These are phyloP conservation scores for Gracilinanus agilis DNA, from an alignment of 2,113 vertebrate species.

Conservation along the genomic window DNA sequence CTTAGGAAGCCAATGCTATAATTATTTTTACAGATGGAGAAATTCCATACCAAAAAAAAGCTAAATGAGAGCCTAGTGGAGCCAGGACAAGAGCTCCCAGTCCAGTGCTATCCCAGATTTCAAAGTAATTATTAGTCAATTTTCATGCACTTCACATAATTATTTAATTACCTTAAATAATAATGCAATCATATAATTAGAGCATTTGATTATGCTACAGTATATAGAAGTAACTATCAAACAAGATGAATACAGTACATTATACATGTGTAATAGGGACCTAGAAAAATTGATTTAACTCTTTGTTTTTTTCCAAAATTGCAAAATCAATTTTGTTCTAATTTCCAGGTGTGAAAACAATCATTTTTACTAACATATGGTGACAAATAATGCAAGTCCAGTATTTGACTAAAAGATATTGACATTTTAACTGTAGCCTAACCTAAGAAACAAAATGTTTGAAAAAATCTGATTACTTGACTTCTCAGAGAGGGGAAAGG, in stretches of 20 bases:
- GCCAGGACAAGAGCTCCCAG: neutral
- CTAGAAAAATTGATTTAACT: neutral
- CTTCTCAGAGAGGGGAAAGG: no score
- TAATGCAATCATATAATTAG: constrained; percentile 3
- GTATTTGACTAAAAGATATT: neutral
- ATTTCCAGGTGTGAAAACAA: neutral
- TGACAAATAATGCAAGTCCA: neutral
- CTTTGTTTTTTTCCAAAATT: neutral
- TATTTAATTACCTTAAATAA: constrained; percentile 6
- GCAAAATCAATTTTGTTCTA: neutral
- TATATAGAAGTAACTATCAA: neutral
- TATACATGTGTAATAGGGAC: neutral
- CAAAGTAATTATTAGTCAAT: neutral
- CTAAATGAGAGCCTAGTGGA: neutral
- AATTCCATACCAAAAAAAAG: neutral
- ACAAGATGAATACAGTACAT: neutral
- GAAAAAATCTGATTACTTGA: neutral
- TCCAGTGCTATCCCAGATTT: neutral
- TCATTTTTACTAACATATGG: neutral
- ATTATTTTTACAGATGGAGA: constrained; percentile 9
- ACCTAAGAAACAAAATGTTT: neutral
- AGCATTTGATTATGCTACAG: neutral
- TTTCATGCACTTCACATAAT: neutral
- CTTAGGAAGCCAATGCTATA: neutral
- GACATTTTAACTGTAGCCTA: neutral